These are phyloP conservation scores for Fulica atra DNA, from an alignment of 2,113 vertebrate species.

Conservation along the genomic window DNA sequence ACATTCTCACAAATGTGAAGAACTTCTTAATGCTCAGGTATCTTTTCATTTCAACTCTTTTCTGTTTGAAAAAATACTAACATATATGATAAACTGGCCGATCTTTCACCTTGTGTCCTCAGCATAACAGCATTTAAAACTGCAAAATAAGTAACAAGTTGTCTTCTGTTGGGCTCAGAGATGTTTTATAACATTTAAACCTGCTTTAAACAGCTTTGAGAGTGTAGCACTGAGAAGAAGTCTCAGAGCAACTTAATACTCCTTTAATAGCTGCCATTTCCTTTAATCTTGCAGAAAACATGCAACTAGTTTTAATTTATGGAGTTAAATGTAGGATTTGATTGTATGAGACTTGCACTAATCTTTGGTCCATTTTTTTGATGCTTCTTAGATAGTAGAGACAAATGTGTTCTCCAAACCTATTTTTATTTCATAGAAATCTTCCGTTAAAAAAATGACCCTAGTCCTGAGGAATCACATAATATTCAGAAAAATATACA, in stretches of 20 bases:
- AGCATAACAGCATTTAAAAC: not conserved
- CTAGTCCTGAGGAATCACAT: not conserved
- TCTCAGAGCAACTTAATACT: not conserved
- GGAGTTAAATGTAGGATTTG: not conserved
- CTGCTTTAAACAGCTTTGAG: not conserved
- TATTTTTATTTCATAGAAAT: not conserved
- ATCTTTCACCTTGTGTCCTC: not conserved
- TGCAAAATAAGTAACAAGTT: not conserved
- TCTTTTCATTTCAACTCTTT: not conserved
- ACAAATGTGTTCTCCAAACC: not conserved
- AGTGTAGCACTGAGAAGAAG: not conserved
- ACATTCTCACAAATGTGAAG: constrained; percentile 79
- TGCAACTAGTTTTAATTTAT: not conserved
- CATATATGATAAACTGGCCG: not conserved
- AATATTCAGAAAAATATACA: not conserved
- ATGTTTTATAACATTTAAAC: not conserved
- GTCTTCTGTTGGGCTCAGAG: not conserved
- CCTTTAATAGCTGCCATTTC: not conserved
- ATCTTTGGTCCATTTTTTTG: not conserved
- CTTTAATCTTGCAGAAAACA: not conserved
- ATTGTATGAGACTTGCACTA: not conserved
- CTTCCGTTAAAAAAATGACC: not conserved
- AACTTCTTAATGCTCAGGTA: constrained; percentile 80
- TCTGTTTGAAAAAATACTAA: not conserved
- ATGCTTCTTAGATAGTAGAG: not conserved